phyloP scores from a whole-genome alignment of 1,140 invertebrate genomes.

The Caenorhabditis remanei region DNA sequence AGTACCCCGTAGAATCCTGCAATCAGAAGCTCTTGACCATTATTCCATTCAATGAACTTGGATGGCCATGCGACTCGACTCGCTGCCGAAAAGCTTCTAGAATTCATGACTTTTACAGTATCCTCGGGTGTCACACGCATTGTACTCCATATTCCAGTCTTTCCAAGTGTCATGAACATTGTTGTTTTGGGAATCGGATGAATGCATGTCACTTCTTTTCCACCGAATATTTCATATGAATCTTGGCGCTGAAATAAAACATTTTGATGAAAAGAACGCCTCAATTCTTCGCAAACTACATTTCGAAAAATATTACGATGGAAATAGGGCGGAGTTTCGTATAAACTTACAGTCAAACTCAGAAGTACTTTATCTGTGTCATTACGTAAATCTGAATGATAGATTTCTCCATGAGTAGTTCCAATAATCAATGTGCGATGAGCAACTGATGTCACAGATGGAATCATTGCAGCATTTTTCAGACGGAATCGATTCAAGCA shows the following conservation, averaged over 20 bases:
- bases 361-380: not conserved
- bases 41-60: constrained; percentile 31
- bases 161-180: constrained; percentile 16
- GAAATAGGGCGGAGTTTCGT: no score
- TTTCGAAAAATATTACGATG: not conserved
- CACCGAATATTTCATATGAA: not conserved
- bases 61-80: constrained; percentile 18
- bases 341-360: not conserved
- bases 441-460: not conserved
- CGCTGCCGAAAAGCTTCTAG: not conserved
- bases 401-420: constrained; percentile 16
- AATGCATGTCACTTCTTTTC: constrained; percentile 34
- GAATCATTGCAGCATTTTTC: not conserved
- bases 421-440: not conserved
- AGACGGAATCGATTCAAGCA: constrained; percentile 17
- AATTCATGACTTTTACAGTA: not conserved
- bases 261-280: not conserved
- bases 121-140: not conserved
- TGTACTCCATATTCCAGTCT: constrained; percentile 31
- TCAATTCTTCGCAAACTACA: not conserved
- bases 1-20: constrained; percentile 34
- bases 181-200: not conserved
- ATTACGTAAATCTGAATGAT: not conserved
- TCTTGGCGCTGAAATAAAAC: not conserved
- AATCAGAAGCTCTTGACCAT: not conserved